These are phyloP conservation scores for Aptenodytes forsteri DNA, from an alignment of 2,113 vertebrate species.

Conservation along the genomic window DNA sequence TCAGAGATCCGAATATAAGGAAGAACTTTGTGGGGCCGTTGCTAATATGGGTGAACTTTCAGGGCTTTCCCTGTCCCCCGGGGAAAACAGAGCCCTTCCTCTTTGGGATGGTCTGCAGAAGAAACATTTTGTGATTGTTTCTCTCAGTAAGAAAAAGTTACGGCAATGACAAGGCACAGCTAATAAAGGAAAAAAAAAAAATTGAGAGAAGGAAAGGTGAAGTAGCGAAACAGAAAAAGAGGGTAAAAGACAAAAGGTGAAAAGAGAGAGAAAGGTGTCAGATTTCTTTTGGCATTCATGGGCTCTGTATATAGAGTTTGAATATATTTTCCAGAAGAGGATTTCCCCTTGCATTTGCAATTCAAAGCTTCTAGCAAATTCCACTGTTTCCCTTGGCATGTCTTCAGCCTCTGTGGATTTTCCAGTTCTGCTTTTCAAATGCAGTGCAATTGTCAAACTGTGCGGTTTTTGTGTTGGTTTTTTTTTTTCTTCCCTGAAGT, in stretches of 20 bases:
- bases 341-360: slow-evolving; percentile 61
- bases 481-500: not conserved
- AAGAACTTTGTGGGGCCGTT: not conserved
- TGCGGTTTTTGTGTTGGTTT: not conserved
- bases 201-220: not conserved
- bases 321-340: slow-evolving; percentile 60
- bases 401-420: slow-evolving; percentile 50
- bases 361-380: slow-evolving; percentile 64
- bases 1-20: not conserved
- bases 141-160: not conserved
- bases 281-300: not conserved
- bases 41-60: not conserved
- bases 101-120: not conserved
- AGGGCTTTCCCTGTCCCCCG: not conserved
- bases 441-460: not conserved
- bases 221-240: not conserved
- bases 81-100: rapidly evolving
- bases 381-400: slow-evolving; percentile 56
- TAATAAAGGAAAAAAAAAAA: not conserved
- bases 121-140: not conserved
- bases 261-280: not conserved
- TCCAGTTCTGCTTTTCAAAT: slow-evolving; percentile 42
- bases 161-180: not conserved
- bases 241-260: not conserved
- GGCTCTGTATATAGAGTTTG: not conserved